Evolutionary conservation across 2,888 invertebrate species (phyloP).

Genomic region (Fragum fragum): DNA sequence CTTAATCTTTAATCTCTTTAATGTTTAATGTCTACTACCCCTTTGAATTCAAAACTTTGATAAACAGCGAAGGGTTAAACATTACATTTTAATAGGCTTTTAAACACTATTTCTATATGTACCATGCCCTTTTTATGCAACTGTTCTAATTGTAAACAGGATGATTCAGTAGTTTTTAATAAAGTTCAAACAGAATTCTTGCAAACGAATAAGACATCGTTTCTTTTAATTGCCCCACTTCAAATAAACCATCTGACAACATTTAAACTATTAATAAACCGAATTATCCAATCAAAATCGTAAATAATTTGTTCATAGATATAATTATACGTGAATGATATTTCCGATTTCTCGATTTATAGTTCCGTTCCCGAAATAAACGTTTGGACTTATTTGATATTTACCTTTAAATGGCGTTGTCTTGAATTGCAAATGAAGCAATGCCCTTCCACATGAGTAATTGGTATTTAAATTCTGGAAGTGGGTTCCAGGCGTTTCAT

Average conservation of each 20-base stretch:
- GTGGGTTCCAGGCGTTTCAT: background rate
- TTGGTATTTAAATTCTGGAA: background rate
- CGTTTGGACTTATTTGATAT: background rate
- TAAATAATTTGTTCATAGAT: background rate
- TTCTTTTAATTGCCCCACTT: background rate
- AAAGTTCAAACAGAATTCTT: background rate
- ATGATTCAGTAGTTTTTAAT: background rate
- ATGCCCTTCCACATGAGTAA: background rate
- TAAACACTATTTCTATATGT: too few relatives aligned
- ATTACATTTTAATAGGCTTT: too few relatives aligned
- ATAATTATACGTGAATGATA: background rate
- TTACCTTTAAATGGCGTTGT: background rate
- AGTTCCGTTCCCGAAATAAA: background rate
- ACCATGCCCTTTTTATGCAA: too few relatives aligned
- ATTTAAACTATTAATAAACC: background rate
- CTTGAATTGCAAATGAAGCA: background rate
- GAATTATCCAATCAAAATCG: background rate
- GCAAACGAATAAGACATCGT: background rate
- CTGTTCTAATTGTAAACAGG: background rate
- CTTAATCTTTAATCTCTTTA: too few relatives aligned
- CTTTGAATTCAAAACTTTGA: too few relatives aligned
- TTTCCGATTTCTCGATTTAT: conserved; percentile 1
- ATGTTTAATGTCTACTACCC: too few relatives aligned
- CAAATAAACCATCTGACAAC: background rate
- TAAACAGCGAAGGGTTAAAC: too few relatives aligned